Evolutionary conservation across 2,113 vertebrate genomes (phyloP), one percentile per base, ranked within the genome.

Genomic region (Petrocephalus microphthalmus): DNA sequence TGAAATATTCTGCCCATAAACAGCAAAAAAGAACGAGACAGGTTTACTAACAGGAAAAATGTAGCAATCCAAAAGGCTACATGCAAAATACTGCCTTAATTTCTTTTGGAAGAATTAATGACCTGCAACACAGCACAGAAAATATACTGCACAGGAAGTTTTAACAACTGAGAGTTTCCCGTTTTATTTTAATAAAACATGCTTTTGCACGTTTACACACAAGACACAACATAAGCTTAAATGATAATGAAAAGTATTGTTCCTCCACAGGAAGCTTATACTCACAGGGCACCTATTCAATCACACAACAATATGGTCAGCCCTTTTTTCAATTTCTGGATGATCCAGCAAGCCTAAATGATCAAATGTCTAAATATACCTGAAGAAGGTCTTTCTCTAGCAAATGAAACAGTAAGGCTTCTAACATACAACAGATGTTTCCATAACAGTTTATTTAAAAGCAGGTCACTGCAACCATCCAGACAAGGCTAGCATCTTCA

Each of bases 21-120:
- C 71, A 78, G 6, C 71, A 19, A 78, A 78, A 29, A 25, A 5
- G 20, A 19, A 84, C 22, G 10, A 84, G 82, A 51, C 45, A 52
- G 47, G n/a, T 74, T 74, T 74, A 74, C 71, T 74, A 74, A 74
- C 71, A 84, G 82, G 82, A 51, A 22, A 84, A 51, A 52, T 25
- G 47, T 2, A 13, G 45, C 45, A 49, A 22, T 29, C 47, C 5
- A 2, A 52, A 84, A 51, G 49, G 11, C 19, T 25, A n/a, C 6
- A 2, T 52, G 11, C 2, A 84, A 84, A 51, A 84, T 49, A n/a
- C 47, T 29, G 13, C 15, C 47, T 49, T 84, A 84, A 25, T 84
- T 84, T 51, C n/a, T 52, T 84, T 52, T 22, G 49, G 11, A 83
- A 49, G 47, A 45, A 22, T 49, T 11, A 83, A 49, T 45, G 19